Conservation (phyloP, 2,888 invertebrate genomes). For the Rhogogaster chlorosoma region DNA sequence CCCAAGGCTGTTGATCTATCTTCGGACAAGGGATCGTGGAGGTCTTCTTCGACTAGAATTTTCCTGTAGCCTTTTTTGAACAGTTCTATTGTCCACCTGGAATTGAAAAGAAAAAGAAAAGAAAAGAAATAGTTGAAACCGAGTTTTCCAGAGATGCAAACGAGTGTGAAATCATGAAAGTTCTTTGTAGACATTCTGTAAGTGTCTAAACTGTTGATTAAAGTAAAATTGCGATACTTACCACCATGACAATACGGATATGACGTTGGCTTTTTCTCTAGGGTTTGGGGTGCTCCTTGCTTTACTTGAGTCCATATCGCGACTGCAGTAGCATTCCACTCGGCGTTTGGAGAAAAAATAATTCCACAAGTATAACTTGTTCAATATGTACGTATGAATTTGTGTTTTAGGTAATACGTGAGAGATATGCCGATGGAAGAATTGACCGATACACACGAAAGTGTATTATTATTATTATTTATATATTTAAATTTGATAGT, state of each 20-base stretch:
- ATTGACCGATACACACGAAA: not conserved
- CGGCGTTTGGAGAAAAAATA: not conserved
- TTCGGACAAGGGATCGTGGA: slow-evolving; percentile 84
- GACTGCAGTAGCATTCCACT: slow-evolving; percentile 36
- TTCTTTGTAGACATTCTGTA: too few relatives aligned
- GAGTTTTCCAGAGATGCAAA: not conserved
- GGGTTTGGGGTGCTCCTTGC: slow-evolving; percentile 80
- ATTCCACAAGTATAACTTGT: slow-evolving; percentile 8
- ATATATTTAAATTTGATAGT: not conserved
- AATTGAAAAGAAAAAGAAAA: too few relatives aligned
- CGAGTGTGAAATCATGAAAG: too few relatives aligned
- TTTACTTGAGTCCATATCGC: slow-evolving; percentile 72
- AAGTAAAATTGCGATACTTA: slow-evolving; percentile 65
- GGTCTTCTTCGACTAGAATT: slow-evolving; percentile 86
- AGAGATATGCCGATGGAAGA: not conserved
- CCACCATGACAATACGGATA: slow-evolving; percentile 84
- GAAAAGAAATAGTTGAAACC: not conserved
- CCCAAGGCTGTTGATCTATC: slow-evolving; percentile 87
- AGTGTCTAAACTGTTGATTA: too few relatives aligned
- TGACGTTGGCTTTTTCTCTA: slow-evolving; percentile 80
- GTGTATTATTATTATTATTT: not conserved
- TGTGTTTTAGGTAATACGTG: not conserved
- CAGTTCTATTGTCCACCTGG: slow-evolving; percentile 88
- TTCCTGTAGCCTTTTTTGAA: slow-evolving; percentile 88
- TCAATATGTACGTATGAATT: not conserved